Percentiles rank a stretch among this genome's conserved stretches.
phyloP scores from a whole-genome alignment of 2,113 vertebrate species.

The Sminthopsis crassicaudata region DNA sequence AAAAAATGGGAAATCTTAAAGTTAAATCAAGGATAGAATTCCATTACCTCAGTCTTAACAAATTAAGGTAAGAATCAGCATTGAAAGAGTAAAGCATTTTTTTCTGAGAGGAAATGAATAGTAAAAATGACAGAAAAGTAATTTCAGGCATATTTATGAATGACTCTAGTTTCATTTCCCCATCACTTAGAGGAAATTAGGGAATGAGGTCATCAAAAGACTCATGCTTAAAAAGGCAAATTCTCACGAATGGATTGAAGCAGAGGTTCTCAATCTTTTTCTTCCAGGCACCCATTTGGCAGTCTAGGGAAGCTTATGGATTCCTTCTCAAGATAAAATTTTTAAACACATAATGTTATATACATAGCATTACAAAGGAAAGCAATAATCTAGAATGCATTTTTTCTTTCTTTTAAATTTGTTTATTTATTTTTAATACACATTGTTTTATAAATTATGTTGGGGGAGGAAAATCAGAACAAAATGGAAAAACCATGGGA shows the following conservation, averaged over 20 bases:
- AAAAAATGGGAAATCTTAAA: neutral
- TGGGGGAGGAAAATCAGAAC: too few species aligned
- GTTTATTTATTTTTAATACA: too few species aligned
- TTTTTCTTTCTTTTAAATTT: too few species aligned
- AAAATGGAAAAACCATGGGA: too few species aligned
- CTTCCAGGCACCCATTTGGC: neutral
- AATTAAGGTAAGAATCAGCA: neutral
- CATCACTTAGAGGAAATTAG: neutral
- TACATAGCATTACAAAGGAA: neutral
- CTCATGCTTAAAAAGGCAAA: neutral
- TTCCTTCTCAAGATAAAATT: neutral
- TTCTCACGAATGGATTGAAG: neutral
- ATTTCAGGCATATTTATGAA: neutral
- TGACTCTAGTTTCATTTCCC: neutral
- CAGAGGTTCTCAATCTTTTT: neutral
- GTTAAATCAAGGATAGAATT: neutral
- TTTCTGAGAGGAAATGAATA: neutral
- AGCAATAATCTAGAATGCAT: neutral
- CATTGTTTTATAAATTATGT: too few species aligned
- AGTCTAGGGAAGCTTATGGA: neutral
- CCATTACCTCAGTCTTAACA: neutral
- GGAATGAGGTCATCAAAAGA: neutral
- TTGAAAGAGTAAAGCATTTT: neutral
- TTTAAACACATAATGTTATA: neutral
- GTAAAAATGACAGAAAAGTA: neutral